phyloP scores from a whole-genome alignment of 2,113 vertebrate species.

The Zapus hudsonius region DNA sequence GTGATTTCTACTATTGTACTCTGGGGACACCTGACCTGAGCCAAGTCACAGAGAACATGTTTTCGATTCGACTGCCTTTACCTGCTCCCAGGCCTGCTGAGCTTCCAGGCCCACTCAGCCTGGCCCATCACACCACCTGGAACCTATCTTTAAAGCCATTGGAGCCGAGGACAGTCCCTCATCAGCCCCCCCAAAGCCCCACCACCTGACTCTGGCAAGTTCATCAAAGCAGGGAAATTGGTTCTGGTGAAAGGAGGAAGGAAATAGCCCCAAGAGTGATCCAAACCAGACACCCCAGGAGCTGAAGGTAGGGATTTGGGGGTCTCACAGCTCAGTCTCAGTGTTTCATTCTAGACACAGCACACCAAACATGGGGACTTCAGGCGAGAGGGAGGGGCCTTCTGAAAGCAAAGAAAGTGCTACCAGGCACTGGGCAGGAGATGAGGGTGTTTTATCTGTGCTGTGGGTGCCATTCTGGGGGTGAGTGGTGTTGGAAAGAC shows the following conservation, averaged over 20 bases:
- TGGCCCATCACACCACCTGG: not conserved
- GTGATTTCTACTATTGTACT: not conserved
- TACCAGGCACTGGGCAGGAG: not conserved
- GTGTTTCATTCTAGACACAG: not conserved
- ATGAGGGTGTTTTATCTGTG: not conserved
- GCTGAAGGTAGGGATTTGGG: slow-evolving; percentile 28
- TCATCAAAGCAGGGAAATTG: slow-evolving; percentile 55
- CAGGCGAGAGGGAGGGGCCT: not conserved
- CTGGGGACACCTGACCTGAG: not conserved
- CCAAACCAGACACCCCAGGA: not conserved
- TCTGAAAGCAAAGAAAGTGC: not conserved
- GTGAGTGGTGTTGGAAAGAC: not conserved
- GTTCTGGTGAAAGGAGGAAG: slow-evolving; percentile 42
- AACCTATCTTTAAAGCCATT: not conserved
- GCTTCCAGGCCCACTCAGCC: too few species aligned
- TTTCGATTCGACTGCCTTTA: not conserved
- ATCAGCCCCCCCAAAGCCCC: not conserved
- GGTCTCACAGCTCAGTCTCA: not conserved
- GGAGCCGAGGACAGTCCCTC: not conserved
- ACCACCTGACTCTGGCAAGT: not conserved
- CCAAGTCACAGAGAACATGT: not conserved
- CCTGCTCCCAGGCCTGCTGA: not conserved
- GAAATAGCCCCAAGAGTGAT: not conserved
- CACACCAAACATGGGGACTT: not conserved
- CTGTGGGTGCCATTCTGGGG: not conserved